Evolutionary conservation across 1,140 invertebrate species (phyloP), one percentile per base, ranked within the genome.

Genomic region (Nymphalis io): DNA sequence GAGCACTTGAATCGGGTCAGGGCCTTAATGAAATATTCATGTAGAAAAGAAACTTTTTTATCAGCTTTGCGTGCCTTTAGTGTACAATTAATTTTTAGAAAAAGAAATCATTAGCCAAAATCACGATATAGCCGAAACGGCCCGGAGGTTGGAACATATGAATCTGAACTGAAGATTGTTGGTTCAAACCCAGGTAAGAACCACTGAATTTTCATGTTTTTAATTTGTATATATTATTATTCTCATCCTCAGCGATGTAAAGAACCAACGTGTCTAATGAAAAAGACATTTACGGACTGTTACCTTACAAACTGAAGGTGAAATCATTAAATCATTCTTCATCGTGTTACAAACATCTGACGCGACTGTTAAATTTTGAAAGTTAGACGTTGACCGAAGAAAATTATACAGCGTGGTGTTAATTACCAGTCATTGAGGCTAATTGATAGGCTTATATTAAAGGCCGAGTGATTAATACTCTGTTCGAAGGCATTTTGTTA

Each of bases 1-100:
- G 79, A 84, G 74, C 60, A 74, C 69, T 74, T 62, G 70, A 85
- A 82, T 80, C 73, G 63, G 84, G 87, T 84, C 87, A 86, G 71
- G 85, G 84, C 68, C 74, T 82, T 72, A 69, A 72, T 72, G 67
- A 72, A 78, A 80, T 76, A 70, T 76, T 67, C 63, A 68, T 75
- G 65, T 64, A 46, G 62, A 67, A 51, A 51, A 67, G 64, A 68
- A 73, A 58, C 18, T 18, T 65, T 61, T 74, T 53, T 67, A 62
- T 61, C 46, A 72, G 74, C 76, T 73, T 74, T 80, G 62, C 62
- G 68, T 73, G 46, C 55, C 55, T 64, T 27, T 55, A n/a, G 13
- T 55, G 15, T 55, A 27, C 27, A 15, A 18, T 23, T 4, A 20
- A 20, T 21, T 55, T 27, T 15, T 21, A 11, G 23, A 6, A 15